Conservation (phyloP, 2,113 vertebrate species). For the Tragelaphus buxtoni region DNA sequence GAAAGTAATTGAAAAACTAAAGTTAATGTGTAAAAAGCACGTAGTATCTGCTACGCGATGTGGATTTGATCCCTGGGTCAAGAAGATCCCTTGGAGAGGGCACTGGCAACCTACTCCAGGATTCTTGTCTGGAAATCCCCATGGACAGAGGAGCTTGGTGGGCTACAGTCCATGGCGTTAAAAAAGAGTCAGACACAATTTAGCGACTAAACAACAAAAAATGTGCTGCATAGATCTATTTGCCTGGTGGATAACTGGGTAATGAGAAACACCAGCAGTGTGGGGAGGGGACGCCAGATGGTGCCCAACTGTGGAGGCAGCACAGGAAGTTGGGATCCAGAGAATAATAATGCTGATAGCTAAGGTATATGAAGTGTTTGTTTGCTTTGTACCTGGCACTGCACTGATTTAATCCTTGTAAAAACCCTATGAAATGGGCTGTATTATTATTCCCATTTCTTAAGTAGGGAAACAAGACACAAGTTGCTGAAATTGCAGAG, state of each 20-base stretch:
- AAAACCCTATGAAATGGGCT: neutral
- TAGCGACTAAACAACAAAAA: neutral
- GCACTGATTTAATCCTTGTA: neutral
- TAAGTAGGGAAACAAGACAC: neutral
- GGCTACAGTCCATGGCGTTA: neutral
- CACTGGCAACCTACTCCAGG: neutral
- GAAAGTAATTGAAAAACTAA: neutral
- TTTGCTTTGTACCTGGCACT: neutral
- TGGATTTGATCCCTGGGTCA: neutral
- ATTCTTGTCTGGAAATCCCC: neutral
- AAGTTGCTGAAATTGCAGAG: neutral
- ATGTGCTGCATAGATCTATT: neutral
- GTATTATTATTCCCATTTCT: neutral
- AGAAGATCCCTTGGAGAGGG: neutral
- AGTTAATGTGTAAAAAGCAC: neutral
- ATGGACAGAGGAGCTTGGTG: neutral
- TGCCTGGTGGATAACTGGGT: neutral
- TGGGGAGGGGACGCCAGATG: neutral
- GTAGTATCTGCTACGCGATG: accelerated
- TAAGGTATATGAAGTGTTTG: neutral
- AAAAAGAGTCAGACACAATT: neutral
- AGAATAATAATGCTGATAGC: neutral
- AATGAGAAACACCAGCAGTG: neutral
- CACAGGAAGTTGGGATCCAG: neutral
- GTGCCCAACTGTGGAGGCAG: neutral